Conservation (phyloP, 2,797 vertebrate genomes). For the Enteromius thamalakanensis region DNA sequence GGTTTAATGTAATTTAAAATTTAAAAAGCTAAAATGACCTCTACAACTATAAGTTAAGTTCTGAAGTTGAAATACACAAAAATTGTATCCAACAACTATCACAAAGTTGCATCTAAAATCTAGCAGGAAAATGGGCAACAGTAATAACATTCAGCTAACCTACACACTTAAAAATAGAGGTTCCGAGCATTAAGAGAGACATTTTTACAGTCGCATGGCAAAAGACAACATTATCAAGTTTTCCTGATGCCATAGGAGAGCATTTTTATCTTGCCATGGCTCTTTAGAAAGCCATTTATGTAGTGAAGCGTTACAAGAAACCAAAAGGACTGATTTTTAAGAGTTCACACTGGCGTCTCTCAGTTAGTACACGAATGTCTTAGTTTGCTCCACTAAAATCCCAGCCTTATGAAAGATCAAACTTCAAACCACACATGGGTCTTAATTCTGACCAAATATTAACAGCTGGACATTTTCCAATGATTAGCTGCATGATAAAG, state of each 20-base stretch:
- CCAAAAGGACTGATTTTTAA: background rate
- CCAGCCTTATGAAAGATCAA: background rate
- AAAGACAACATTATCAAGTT: slow-evolving; percentile 7
- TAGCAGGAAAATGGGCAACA: background rate
- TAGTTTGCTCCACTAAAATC: background rate
- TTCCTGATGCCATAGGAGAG: background rate
- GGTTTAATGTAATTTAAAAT: background rate
- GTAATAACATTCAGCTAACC: background rate
- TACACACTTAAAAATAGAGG: background rate
- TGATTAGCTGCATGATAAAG: slow-evolving; percentile 8
- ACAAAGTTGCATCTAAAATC: background rate
- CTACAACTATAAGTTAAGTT: background rate
- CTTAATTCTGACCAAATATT: background rate
- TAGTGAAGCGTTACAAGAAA: slow-evolving; percentile 6
- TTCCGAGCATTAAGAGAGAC: background rate
- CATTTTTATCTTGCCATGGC: slow-evolving; percentile 2
- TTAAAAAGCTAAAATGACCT: background rate
- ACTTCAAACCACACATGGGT: background rate
- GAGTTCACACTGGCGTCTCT: background rate
- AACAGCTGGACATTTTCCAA: background rate
- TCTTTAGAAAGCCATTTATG: slow-evolving; percentile 6
- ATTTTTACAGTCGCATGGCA: background rate
- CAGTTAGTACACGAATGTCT: background rate
- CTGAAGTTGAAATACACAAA: background rate
- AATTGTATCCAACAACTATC: background rate